Evolutionary conservation across 2,888 invertebrate genomes (phyloP).

Genomic region (Platycnemis pennipes): DNA sequence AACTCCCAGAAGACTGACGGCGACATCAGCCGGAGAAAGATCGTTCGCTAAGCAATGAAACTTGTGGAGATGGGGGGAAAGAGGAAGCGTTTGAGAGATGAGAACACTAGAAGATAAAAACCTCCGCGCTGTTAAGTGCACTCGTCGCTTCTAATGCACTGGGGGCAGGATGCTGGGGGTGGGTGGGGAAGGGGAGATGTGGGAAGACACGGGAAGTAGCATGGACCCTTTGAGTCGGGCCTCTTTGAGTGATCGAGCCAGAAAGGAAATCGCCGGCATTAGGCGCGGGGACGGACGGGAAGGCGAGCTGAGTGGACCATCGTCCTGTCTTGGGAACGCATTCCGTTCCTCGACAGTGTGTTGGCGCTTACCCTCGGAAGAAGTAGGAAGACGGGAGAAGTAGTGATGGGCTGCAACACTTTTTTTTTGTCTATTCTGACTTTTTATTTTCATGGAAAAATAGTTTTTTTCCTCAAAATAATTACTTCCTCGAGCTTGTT

Average conservation of each 20-base stretch:
- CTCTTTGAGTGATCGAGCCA: background rate
- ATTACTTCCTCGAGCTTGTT: too few species aligned
- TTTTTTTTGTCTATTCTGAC: too few species aligned
- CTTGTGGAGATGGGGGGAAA: too few species aligned
- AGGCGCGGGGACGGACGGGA: background rate
- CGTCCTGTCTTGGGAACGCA: background rate
- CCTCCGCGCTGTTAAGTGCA: background rate
- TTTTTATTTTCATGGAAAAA: too few species aligned
- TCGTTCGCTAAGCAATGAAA: background rate
- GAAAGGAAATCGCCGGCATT: background rate
- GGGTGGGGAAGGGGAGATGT: background rate
- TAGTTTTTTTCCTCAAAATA: too few species aligned
- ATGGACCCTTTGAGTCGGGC: background rate
- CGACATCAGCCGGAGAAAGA: background rate
- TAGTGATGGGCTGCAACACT: too few species aligned
- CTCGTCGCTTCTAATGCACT: background rate
- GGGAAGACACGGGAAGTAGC: background rate
- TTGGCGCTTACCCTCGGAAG: background rate
- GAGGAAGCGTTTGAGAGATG: background rate
- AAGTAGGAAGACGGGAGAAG: background rate
- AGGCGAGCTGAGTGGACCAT: background rate
- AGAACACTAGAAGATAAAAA: background rate
- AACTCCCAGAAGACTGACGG: background rate
- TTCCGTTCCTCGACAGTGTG: background rate
- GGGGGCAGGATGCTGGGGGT: background rate